Percentiles rank a stretch among this genome's conserved stretches.
Conservation (phyloP, 2,888 invertebrate genomes). For the Acanthosepion pharaonis region DNA sequence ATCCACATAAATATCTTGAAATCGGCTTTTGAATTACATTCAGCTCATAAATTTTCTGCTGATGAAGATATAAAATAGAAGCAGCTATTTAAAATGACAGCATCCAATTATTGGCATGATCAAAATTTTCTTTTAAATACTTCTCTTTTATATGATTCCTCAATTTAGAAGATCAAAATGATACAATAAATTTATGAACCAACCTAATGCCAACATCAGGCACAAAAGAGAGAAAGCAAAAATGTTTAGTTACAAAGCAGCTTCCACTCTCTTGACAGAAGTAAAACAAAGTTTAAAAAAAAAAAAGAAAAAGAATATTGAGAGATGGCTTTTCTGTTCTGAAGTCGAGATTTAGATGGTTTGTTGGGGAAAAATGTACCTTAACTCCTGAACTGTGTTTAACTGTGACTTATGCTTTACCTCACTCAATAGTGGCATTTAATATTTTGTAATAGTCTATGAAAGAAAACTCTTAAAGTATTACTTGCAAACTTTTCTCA, state of each 20-base stretch:
- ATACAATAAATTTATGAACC: not conserved
- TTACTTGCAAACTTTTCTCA: not conserved
- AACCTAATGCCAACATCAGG: not conserved
- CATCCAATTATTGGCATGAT: not conserved
- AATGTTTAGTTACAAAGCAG: not conserved
- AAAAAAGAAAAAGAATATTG: not conserved
- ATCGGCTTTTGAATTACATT: not conserved
- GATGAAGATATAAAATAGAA: conserved; percentile 18
- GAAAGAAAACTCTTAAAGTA: not conserved
- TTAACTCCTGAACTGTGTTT: not conserved
- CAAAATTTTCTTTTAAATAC: not conserved
- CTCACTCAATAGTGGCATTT: not conserved
- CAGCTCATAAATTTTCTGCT: not conserved
- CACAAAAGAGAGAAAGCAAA: not conserved
- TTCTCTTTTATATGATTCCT: conserved; percentile 2
- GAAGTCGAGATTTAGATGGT: not conserved
- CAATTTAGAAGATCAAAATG: not conserved
- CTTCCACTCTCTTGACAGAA: not conserved
- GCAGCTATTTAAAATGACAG: conserved; percentile 33
- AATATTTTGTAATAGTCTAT: not conserved
- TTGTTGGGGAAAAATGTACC: not conserved
- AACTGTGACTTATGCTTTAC: not conserved
- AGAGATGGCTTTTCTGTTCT: not conserved
- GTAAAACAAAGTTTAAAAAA: not conserved
- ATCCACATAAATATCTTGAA: not conserved